phyloP scores from a whole-genome alignment of 2,888 invertebrate genomes.

The Limenitis camilla region DNA sequence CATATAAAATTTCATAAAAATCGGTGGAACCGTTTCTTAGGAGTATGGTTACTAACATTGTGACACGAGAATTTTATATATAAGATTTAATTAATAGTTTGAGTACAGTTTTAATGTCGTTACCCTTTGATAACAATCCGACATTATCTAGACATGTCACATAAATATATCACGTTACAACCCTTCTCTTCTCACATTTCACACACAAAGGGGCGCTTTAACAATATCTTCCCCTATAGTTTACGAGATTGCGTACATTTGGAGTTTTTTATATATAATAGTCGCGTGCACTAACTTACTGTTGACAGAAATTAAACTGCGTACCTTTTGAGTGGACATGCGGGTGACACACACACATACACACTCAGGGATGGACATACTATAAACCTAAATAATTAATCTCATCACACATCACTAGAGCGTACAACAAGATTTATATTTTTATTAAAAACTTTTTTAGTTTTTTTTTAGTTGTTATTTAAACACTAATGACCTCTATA shows the following conservation, averaged over 20 bases:
- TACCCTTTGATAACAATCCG: constrained; percentile 18
- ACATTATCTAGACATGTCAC: constrained; percentile 31
- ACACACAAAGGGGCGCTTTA: constrained; percentile 25
- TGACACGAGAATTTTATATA: too few relatives aligned
- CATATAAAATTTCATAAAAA: too few relatives aligned
- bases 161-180: constrained; percentile 33
- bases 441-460: too few relatives aligned
- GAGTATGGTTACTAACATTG: too few relatives aligned
- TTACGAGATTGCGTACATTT: neutral
- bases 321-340: constrained; percentile 32
- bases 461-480: too few relatives aligned
- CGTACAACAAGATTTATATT: too few relatives aligned
- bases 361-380: too few relatives aligned
- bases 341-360: constrained; percentile 28
- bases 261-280: constrained; percentile 1
- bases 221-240: neutral
- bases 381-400: too few relatives aligned
- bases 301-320: constrained; percentile 36
- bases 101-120: neutral
- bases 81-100: neutral
- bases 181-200: constrained; percentile 22
- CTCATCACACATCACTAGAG: too few relatives aligned
- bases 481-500: too few relatives aligned
- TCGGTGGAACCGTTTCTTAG: too few relatives aligned
- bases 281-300: constrained; percentile 23